Base-by-base conservation (phyloP, 2,113 vertebrate species). In the Gymnogyps californianus region DNA sequence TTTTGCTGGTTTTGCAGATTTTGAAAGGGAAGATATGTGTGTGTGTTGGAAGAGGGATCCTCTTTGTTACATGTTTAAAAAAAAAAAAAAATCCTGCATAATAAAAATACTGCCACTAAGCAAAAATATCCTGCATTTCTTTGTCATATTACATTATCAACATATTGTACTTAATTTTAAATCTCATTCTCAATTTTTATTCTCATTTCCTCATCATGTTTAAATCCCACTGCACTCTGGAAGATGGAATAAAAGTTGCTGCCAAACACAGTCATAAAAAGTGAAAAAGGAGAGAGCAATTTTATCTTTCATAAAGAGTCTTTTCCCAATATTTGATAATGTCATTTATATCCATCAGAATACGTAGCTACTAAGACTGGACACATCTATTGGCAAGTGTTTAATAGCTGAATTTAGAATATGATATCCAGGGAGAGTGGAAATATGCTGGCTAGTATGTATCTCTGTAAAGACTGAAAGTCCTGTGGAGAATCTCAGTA, bases 381-480 rank as follows among this genome's bases (percentile, higher is more conserved):
- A 78, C 69, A 55, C 31, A 58, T 71, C 32, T 95, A n/a, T 67
- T 83, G 46, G 21, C 36, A 92, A 81, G 47, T 42, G 28, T 52
- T 31, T 96, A 76, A 71, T 36, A 83, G 26, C 32, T 86, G 89
- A 58, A 75, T 85, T 51, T 40, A 84, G 57, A 52, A 66, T 57
- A 49, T 15, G 7, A 26, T 51, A 28, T 69, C 83, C 85, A 57
- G 67, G 38, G 66, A 64, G 40, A 89, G 28, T 83, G 17, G 8
- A 82, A 89, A 36, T 82, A 84, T 52, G 74, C 26, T 90, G 22
- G 8, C 28, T 93, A 34, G 83, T 93, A 80, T 59, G 10, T 83
- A 18, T 90, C 83, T 79, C 58, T 72, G 28, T 49, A 62, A 96
- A 91, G 58, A 91, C 2, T 96, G 81, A 97, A 69, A 97, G 95